Conservation (phyloP, 2,113 vertebrate species). For the Dromiciops gliroides region DNA sequence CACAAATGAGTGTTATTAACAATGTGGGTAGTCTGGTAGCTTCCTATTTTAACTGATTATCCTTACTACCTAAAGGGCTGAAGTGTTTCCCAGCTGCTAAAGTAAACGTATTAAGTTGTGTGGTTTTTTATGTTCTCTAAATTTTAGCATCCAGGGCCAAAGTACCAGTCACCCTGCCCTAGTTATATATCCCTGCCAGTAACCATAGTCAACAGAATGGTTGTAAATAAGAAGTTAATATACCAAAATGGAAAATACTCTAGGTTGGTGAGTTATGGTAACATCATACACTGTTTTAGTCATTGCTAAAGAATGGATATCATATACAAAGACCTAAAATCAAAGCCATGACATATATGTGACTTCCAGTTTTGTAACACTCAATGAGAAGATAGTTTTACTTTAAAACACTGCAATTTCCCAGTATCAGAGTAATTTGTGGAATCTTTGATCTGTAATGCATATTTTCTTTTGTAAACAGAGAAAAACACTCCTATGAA, state of each 20-base stretch:
- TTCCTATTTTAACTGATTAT: neutral
- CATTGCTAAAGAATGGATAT: neutral
- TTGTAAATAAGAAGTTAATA: neutral
- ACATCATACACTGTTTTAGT: neutral
- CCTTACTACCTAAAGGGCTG: neutral
- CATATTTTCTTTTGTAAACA: neutral
- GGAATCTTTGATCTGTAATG: conserved; percentile 15
- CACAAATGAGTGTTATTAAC: neutral
- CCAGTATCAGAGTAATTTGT: neutral
- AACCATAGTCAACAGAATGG: neutral
- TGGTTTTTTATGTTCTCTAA: neutral
- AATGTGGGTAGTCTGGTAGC: neutral
- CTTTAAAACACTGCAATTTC: neutral
- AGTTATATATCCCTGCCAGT: neutral
- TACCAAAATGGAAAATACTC: neutral
- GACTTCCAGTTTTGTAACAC: neutral
- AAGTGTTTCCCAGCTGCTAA: neutral
- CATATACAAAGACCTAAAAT: neutral
- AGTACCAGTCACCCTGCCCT: neutral
- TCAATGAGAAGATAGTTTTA: conserved; percentile 25
- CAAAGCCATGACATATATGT: neutral
- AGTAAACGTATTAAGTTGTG: neutral
- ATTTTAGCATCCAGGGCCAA: neutral
- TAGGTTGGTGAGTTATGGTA: neutral
- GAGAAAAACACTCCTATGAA: neutral